Conservation (phyloP, 23 tunicate species). For the Diplosoma virens region DNA sequence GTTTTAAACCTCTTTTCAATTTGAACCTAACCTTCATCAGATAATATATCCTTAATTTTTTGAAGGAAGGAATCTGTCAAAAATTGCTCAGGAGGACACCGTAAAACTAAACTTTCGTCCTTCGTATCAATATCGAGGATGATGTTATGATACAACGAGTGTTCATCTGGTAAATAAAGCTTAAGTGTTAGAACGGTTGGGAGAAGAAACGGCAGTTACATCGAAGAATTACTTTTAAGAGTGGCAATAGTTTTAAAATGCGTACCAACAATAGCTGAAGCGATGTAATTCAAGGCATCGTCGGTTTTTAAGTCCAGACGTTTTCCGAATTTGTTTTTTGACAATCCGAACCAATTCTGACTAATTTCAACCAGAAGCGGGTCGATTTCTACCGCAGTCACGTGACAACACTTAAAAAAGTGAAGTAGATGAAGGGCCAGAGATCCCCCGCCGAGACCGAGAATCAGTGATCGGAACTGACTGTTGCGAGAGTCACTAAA, state of each 20-base stretch:
- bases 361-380: slow-evolving; percentile 51
- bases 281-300: too few relatives aligned
- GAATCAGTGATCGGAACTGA: slow-evolving; percentile 31
- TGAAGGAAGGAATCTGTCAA: not conserved
- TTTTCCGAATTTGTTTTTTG: not conserved
- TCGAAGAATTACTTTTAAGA: not conserved
- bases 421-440: slow-evolving; percentile 41
- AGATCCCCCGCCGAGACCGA: slow-evolving; percentile 84
- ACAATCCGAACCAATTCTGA: slow-evolving; percentile 58
- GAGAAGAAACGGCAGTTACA: not conserved
- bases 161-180: slow-evolving; percentile 32
- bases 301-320: slow-evolving; percentile 13
- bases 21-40: not conserved
- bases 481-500: slow-evolving; percentile 20
- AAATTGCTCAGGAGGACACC: slow-evolving; percentile 38
- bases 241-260: not conserved
- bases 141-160: too few relatives aligned
- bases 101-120: slow-evolving; percentile 17
- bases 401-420: slow-evolving; percentile 40
- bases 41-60: not conserved
- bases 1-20: not conserved
- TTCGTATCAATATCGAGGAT: slow-evolving; percentile 52
- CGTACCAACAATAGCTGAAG: too few relatives aligned
- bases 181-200: slow-evolving; percentile 18
- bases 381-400: slow-evolving; percentile 76